Conservation (phyloP, 2,888 invertebrate species). For the Laspeyria flexula region DNA sequence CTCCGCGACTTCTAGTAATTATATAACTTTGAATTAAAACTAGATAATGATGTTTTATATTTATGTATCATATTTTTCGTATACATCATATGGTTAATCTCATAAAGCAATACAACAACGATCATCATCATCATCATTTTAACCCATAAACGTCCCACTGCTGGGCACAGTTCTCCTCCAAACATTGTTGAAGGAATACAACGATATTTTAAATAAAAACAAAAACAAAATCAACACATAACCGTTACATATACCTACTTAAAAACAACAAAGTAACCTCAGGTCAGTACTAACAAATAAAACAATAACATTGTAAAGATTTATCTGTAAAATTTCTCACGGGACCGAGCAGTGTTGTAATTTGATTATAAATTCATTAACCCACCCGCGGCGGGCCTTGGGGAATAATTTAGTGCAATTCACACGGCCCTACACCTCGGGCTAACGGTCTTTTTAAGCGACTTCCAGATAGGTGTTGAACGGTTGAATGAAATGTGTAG, state of each 20-base stretch:
- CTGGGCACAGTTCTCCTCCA: too few species aligned
- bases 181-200: too few species aligned
- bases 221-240: not conserved
- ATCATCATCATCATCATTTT: too few species aligned
- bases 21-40: too few species aligned
- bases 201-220: not conserved
- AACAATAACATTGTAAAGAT: slow-evolving; percentile 70
- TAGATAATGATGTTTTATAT: too few species aligned
- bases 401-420: slow-evolving; percentile 85
- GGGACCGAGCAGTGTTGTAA: slow-evolving; percentile 72
- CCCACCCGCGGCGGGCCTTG: slow-evolving; percentile 71
- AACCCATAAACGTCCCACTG: too few species aligned
- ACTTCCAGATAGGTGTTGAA: slow-evolving; percentile 25
- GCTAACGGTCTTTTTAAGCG: slow-evolving; percentile 42
- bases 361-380: slow-evolving; percentile 86
- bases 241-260: not conserved
- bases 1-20: too few species aligned
- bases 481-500: slow-evolving; percentile 23
- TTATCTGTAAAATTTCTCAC: slow-evolving; percentile 79
- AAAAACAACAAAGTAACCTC: slow-evolving; percentile 12
- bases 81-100: too few species aligned
- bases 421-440: slow-evolving; percentile 76
- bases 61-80: too few species aligned
- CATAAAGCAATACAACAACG: too few species aligned
- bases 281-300: slow-evolving; percentile 46